Evolutionary conservation across 2,888 invertebrate species (phyloP), one percentile per base, ranked within the genome.

Genomic region (Mellilla xanthometata): DNA sequence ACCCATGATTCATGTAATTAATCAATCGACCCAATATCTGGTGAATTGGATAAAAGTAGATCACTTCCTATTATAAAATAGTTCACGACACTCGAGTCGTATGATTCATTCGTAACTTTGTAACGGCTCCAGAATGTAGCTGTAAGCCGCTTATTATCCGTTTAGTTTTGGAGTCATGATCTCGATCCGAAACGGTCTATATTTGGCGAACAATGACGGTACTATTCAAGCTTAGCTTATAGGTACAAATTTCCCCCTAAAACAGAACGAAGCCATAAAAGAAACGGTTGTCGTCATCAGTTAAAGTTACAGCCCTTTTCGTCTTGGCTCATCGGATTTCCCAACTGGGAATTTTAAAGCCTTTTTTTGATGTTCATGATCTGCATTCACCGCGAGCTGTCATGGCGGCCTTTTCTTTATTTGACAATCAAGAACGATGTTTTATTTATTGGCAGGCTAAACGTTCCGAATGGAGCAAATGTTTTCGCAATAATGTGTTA

Each of bases 291-390:
- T 41, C 42, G 46, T 54, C 57, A 53, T 53, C 57, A 51, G 54
- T 57, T 52, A 51, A 54, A 54, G 54, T 57, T 51, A 54, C 46
- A 52, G 49, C 45, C 49, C 51, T 54, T 57, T 57, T 54, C 51
- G 50, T 51, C 52, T 52, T 49, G 45, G 38, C 51, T 52, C 52
- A 52, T 54, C 54, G 46, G 43, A 49, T 50, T 54, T 50, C 39
- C 47, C 47, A 39, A 43, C 45, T 39, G 48, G 38, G 47, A 51
- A 46, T 52, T 49, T 54, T 54, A 41, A 47, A 49, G 36, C 36
- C 52, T 47, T 52, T 42, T 36, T 54, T 50, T 52, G 51, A 57
- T 54, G 50, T 54, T 51, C 52, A 38, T 50, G 52, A 52, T 52
- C 50, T 54, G 44, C 48, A 49, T 42, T 51, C 42, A 39, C 29